These are phyloP conservation scores for Cydia splendana DNA, from an alignment of 1,140 invertebrate genomes.

Conservation along the genomic window DNA sequence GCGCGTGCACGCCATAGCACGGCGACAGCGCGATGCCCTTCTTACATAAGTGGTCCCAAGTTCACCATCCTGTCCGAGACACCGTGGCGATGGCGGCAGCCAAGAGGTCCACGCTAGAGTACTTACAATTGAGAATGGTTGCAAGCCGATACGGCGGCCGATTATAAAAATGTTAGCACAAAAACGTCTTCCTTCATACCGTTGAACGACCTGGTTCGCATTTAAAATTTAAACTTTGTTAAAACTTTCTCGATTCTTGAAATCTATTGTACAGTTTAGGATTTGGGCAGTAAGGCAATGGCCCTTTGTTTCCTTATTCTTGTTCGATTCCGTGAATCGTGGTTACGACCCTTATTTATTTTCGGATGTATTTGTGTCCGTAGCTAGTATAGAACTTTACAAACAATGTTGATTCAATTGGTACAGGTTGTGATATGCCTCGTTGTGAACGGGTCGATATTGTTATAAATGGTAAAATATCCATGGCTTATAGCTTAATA, in stretches of 20 bases:
- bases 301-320: slow-evolving; percentile 70
- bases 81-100: slow-evolving; percentile 36
- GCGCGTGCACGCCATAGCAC: neutral
- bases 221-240: slow-evolving; percentile 75
- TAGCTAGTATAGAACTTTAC: slow-evolving; percentile 79
- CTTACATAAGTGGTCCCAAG: slow-evolving; percentile 25
- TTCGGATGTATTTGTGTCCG: slow-evolving; percentile 77
- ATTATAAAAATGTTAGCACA: slow-evolving; percentile 70
- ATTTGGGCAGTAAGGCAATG: slow-evolving; percentile 66
- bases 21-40: slow-evolving; percentile 16
- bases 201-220: slow-evolving; percentile 73
- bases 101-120: slow-evolving; percentile 64
- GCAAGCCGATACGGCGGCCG: slow-evolving; percentile 52
- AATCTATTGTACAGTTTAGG: slow-evolving; percentile 74
- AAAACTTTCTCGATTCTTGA: slow-evolving; percentile 72
- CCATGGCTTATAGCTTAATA: slow-evolving; percentile 78
- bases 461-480: slow-evolving; percentile 79
- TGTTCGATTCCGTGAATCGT: slow-evolving; percentile 79
- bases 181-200: slow-evolving; percentile 79
- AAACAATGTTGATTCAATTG: slow-evolving; percentile 80
- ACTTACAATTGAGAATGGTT: slow-evolving; percentile 60
- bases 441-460: slow-evolving; percentile 79
- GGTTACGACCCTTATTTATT: slow-evolving; percentile 76
- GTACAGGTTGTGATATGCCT: slow-evolving; percentile 80
- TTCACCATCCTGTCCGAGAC: slow-evolving; percentile 1